Evolutionary conservation across 2,888 invertebrate genomes (phyloP).

Genomic region (Aleiodes testaceus): DNA sequence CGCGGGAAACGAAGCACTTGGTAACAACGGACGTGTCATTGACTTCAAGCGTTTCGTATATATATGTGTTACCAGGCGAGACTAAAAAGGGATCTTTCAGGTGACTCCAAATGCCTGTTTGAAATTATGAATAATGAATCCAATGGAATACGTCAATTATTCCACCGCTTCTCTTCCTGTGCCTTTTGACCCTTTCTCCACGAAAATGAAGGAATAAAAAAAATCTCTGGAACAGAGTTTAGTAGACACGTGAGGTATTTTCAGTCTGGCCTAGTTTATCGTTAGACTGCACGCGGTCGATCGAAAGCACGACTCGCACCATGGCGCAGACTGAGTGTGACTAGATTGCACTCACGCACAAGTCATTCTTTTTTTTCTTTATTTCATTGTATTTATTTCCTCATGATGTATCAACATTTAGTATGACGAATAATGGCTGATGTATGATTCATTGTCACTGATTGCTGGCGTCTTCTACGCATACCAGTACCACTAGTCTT

Average conservation of each 20-base stretch:
- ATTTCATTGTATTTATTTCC: conserved; percentile 20
- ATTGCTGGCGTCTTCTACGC: conserved; percentile 14
- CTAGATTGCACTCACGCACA: conserved; percentile 40
- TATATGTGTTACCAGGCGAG: conserved; percentile 35
- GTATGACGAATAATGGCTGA: not conserved
- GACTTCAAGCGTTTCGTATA: conserved; percentile 30
- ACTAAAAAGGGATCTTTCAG: conserved; percentile 27
- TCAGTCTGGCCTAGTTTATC: conserved; percentile 47
- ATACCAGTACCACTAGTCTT: not conserved
- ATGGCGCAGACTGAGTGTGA: conserved; percentile 40
- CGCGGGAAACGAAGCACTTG: conserved; percentile 43
- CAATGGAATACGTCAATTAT: too few relatives aligned
- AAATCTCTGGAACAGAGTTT: conserved; percentile 38
- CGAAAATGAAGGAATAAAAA: not conserved
- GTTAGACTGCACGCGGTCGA: conserved; percentile 44
- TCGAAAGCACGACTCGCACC: conserved; percentile 40
- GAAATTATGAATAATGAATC: conserved; percentile 26
- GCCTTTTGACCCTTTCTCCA: not conserved
- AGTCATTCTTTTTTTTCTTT: conserved; percentile 8
- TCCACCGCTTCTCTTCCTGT: too few relatives aligned
- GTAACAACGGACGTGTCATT: conserved; percentile 46
- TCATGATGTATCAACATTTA: conserved; percentile 3
- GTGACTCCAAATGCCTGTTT: conserved; percentile 24
- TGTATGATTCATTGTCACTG: conserved; percentile 8
- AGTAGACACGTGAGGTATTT: conserved; percentile 45